phyloP scores from a whole-genome alignment of 2,797 vertebrate genomes.

The Karalla daura region DNA sequence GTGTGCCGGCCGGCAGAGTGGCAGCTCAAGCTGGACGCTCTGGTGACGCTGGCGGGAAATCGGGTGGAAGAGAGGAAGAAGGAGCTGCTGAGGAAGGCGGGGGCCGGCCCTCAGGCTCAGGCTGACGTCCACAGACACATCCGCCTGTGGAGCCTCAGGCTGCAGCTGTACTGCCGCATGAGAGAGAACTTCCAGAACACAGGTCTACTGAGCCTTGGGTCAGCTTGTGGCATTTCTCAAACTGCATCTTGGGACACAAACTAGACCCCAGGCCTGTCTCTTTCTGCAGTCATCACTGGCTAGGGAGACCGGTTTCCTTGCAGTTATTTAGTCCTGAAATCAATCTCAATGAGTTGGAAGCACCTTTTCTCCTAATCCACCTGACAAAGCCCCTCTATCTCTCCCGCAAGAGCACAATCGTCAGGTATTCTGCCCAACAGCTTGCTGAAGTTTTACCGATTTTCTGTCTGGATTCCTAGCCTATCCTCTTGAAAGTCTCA shows the following conservation, averaged over 20 bases:
- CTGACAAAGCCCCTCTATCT: conserved; percentile 13
- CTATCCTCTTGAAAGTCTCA: conserved; percentile 26
- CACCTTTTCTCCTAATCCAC: not conserved
- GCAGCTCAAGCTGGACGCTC: conserved; percentile 77
- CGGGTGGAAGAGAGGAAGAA: conserved; percentile 73
- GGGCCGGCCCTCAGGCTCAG: conserved; percentile 68
- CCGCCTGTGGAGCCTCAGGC: conserved; percentile 79
- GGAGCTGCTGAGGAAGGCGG: conserved; percentile 62
- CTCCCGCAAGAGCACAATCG: conserved; percentile 17
- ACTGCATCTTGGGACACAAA: not conserved
- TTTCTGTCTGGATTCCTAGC: conserved; percentile 24
- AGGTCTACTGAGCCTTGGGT: conserved; percentile 57
- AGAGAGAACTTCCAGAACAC: conserved; percentile 80
- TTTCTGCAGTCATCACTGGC: not conserved
- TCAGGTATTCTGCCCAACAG: conserved; percentile 36
- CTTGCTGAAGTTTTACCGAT: conserved; percentile 36
- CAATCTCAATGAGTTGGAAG: not conserved
- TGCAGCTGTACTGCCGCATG: conserved; percentile 83
- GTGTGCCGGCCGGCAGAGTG: conserved; percentile 77
- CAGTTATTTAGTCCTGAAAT: not conserved
- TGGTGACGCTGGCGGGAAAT: conserved; percentile 76
- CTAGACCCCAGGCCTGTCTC: conserved; percentile 8
- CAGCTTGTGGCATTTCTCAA: conserved; percentile 14
- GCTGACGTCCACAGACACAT: conserved; percentile 75
- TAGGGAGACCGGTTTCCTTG: not conserved